Base-by-base conservation (phyloP, 2,113 vertebrate genomes). In the Hyaena hyaena region DNA sequence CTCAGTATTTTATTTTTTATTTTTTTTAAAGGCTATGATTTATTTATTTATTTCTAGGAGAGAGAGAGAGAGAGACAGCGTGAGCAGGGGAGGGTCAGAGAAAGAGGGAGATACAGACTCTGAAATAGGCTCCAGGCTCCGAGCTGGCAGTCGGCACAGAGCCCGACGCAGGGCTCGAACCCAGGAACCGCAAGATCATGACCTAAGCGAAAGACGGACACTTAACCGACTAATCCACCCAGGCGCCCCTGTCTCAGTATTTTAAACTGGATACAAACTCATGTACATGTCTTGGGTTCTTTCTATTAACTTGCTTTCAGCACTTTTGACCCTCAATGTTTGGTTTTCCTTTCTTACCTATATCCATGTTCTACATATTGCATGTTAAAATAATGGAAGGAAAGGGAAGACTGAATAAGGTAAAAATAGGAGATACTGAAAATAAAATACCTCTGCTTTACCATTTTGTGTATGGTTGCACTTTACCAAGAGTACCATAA, bases 401-500 rank as follows among this genome's bases (percentile, higher is more conserved):
- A 61, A 39, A 66, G 19, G 5, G 35, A 85, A 66, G 19, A 73
- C 24, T 68, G 1, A 61, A 53, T 39, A 31, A 19, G 23, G 24
- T 15, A 12, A 77, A 71, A 77, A 45, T 12, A 43, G 35, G 55
- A 93, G 66, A 69, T n/a, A 68, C 33, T 91, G 31, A 86, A 97
- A 96, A 81, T 89, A 39, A 86, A 97, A 50, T 12, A 45, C 24
- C 7, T 90, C 50, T 76, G 15, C 17, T 68, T 50, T 79, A 55
- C 39, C 33, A 19, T 84, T 96, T 94, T 88, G 23, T 58, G 48
- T 66, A 50, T 39, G 11, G 28, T 77, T 71, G 14, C 16, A 71
- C 61, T 90, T 97, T 55, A 86, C 83, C 31, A 89, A 92, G 14
- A 88, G 33, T 4, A 92, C 71, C n/a, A 55, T 66, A 79, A 69